phyloP scores from a whole-genome alignment of 2,113 vertebrate species.

The Cygnus buccinator region DNA sequence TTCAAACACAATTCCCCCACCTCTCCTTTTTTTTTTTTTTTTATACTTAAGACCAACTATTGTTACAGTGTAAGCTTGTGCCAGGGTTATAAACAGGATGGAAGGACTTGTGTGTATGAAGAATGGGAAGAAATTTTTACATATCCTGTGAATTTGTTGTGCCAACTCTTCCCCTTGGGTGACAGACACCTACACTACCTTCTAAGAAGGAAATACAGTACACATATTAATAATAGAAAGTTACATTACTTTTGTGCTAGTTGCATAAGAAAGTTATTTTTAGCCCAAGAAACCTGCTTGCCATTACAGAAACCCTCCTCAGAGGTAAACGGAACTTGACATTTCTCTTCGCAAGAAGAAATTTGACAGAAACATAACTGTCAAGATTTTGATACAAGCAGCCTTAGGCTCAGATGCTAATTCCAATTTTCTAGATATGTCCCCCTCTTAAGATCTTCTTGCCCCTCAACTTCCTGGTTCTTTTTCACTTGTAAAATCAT shows the following conservation, averaged over 20 bases:
- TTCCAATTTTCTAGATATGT: background rate
- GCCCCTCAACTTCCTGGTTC: background rate
- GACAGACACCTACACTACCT: background rate
- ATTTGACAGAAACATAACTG: background rate
- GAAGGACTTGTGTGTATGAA: background rate
- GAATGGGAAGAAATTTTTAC: background rate
- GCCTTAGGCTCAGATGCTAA: background rate
- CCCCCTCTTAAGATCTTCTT: background rate
- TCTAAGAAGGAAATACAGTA: background rate
- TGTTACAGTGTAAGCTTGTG: background rate
- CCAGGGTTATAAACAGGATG: background rate
- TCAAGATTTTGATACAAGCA: background rate
- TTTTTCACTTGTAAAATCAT: background rate
- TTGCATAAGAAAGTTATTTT: background rate
- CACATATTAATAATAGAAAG: background rate
- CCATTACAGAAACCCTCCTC: background rate
- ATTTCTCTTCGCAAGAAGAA: background rate
- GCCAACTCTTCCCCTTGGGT: background rate
- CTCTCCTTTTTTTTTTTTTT: no score
- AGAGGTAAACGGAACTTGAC: background rate
- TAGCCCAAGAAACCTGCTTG: background rate
- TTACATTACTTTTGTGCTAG: background rate
- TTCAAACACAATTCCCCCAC: background rate
- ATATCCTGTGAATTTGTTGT: background rate
- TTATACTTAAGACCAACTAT: background rate